phyloP scores from a whole-genome alignment of 2,113 vertebrate species.

The Sturnira hondurensis region DNA sequence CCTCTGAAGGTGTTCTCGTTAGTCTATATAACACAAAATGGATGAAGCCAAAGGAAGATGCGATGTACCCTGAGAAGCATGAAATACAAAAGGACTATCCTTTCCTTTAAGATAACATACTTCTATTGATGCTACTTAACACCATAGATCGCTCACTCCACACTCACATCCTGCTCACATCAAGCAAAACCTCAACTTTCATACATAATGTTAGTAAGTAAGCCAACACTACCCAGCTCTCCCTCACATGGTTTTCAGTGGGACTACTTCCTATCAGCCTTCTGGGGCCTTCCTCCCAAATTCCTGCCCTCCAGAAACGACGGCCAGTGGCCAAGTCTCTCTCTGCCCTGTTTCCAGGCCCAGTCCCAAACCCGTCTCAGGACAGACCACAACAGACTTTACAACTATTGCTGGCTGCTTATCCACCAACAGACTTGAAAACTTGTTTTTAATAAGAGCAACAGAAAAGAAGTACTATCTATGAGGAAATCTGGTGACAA shows the following conservation, averaged over 20 bases:
- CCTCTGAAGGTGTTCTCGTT: background rate
- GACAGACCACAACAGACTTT: background rate
- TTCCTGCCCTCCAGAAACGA: background rate
- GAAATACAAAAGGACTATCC: background rate
- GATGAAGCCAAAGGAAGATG: background rate
- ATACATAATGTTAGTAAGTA: background rate
- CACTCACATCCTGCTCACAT: background rate
- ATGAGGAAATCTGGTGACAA: constrained; percentile 62
- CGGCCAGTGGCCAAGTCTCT: background rate
- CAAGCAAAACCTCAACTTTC: background rate
- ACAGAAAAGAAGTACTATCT: constrained; percentile 52
- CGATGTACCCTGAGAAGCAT: background rate
- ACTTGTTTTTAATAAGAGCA: constrained; percentile 51
- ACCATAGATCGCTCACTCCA: background rate
- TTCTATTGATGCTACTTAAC: background rate
- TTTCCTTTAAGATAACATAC: background rate
- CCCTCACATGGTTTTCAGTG: background rate
- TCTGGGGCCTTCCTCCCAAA: background rate
- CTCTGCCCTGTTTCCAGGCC: background rate
- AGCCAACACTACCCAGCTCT: background rate
- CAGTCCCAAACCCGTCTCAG: background rate
- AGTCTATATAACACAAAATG: background rate
- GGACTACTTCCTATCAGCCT: background rate
- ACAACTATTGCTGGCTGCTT: background rate
- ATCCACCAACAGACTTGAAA: constrained; percentile 34